Evolutionary conservation across 2,797 vertebrate genomes (phyloP).

Genomic region (Eremophila alpestris): DNA sequence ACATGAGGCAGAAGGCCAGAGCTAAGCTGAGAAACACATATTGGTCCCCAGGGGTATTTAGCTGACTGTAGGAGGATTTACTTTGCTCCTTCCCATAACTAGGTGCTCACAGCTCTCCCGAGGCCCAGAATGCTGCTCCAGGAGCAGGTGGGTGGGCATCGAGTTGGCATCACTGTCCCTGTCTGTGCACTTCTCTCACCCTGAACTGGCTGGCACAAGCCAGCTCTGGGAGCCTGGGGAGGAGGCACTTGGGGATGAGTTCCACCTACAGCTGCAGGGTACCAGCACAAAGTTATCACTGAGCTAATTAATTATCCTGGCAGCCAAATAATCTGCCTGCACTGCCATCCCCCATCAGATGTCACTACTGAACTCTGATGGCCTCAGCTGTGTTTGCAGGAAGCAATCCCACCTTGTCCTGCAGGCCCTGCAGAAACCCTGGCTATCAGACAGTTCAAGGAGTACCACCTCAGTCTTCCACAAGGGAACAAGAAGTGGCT

Average conservation of each 20-base stretch:
- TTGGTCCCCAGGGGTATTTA: background rate
- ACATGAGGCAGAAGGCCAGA: background rate
- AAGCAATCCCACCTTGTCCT: background rate
- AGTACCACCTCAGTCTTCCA: background rate
- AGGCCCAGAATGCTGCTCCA: background rate
- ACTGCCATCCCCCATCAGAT: background rate
- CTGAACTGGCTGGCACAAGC: background rate
- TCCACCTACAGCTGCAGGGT: background rate
- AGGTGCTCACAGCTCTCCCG: background rate
- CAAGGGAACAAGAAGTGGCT: fast-evolving
- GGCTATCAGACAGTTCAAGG: background rate
- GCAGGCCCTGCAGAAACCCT: background rate
- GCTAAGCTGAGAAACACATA: background rate
- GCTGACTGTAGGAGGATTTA: background rate
- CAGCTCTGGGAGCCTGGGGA: background rate
- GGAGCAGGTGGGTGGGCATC: background rate
- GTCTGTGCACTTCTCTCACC: background rate
- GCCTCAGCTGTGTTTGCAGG: background rate
- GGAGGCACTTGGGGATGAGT: background rate
- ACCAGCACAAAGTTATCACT: background rate
- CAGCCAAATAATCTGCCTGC: background rate
- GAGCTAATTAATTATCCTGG: constrained; percentile 13
- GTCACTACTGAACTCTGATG: background rate
- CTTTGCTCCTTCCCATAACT: background rate
- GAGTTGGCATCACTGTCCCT: background rate